Percentiles rank a stretch among this genome's conserved stretches.
Evolutionary conservation across 2,113 vertebrate genomes (phyloP).

Genomic region (Gnathonemus longibarbis): DNA sequence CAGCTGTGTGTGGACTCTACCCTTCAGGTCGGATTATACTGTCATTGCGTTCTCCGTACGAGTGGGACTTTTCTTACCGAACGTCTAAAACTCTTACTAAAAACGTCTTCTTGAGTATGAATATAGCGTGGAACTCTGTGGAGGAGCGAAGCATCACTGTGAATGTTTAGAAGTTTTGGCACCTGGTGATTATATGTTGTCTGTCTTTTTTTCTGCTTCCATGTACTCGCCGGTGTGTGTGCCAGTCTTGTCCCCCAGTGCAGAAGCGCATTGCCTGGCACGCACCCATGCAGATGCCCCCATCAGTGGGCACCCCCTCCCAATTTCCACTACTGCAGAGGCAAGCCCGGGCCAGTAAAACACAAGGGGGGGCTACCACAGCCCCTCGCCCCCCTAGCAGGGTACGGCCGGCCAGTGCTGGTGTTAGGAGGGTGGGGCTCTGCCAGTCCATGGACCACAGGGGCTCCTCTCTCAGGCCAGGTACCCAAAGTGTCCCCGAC

Average conservation of each 20-base stretch:
- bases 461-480: constrained; percentile 13
- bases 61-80: not conserved
- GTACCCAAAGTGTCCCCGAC: not conserved
- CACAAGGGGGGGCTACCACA: fast-evolving
- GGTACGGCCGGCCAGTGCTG: constrained; percentile 28
- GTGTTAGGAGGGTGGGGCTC: not conserved
- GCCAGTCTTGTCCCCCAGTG: constrained; percentile 35
- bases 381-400: constrained; percentile 35
- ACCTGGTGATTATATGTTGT: not conserved
- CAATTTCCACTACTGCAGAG: constrained; percentile 34
- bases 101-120: not conserved
- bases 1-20: constrained; percentile 54
- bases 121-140: not conserved
- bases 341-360: not conserved
- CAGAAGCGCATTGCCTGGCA: constrained; percentile 30
- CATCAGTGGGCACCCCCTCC: not conserved
- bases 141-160: not conserved
- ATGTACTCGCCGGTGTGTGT: not conserved
- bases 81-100: not conserved
- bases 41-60: not conserved
- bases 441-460: not conserved
- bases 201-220: not conserved
- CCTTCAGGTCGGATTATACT: constrained; percentile 32
- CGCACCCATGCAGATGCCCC: constrained; percentile 33
- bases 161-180: not conserved